Evolutionary conservation across 2,888 invertebrate genomes (phyloP), one percentile per base, ranked within the genome.

Genomic region (Heliconius charithonia): DNA sequence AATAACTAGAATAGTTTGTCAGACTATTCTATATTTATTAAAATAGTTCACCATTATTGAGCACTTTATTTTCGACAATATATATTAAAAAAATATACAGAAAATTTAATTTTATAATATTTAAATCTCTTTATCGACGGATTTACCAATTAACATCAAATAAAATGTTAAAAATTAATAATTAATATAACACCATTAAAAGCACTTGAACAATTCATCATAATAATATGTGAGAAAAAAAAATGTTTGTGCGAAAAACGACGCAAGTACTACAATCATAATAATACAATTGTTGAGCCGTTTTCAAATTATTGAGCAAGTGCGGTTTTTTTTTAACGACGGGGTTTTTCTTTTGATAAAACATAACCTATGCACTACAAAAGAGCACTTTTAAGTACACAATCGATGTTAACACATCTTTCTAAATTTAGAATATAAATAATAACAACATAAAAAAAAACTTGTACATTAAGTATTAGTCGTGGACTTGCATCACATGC

Each of bases 401-500:
- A 76, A 29, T 82, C 79, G 82, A 84, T 83, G 79, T 82, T 76
- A 79, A 63, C 74, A 84, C 80, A 84, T 81, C 78, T 78, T 82
- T 83, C 80, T 80, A 85, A 86, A n/a, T 85, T 86, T 92, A 92
- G 91, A 90, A 89, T 91, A 86, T 85, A 87, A 87, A 87, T 85
- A 85, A 85, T 85, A 87, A 87, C 84, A 87, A 87, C 82, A 85
- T 83, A 85, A 83, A 81, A 84, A 84, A 84, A 84, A 84, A 84
- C 82, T 84, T 85, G 86, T 87, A 87, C 86, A 86, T 87, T 84
- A 87, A 92, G 91, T 93, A 93, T 91, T 91, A 94, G 93, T 93
- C 93, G 93, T 93, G 93, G 93, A 93, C 93, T 93, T 91, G 95
- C 94, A 95, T 95, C 88, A 93, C 87, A 95, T 95, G 95, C 94